A percentile compares a stretch with the other conserved stretches of the same genome.
Conservation (phyloP, 2,113 vertebrate genomes). For the Xiphorhynchus elegans region DNA sequence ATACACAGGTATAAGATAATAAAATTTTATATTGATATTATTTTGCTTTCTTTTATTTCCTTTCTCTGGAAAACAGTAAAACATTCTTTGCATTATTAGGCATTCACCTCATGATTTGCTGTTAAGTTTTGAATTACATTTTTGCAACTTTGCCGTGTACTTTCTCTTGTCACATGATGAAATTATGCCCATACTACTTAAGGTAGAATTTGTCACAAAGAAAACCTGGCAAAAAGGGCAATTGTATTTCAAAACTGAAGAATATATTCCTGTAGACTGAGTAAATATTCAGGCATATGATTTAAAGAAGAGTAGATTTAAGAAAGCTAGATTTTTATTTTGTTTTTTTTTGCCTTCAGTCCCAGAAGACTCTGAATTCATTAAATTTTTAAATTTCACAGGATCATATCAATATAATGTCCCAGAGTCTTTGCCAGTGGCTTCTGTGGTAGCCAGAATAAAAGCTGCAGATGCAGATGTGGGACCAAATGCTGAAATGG, state of each 20-base stretch:
- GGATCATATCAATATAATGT: slow-evolving; percentile 92
- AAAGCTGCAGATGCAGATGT: slow-evolving; percentile 91
- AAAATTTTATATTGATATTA: neutral
- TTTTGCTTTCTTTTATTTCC: neutral
- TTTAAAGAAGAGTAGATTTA: neutral
- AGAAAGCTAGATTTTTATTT: neutral
- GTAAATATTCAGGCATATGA: neutral
- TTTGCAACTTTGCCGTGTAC: neutral
- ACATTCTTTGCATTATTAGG: neutral
- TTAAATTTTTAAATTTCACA: slow-evolving; percentile 68
- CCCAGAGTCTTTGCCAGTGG: slow-evolving; percentile 86
- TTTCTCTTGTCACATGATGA: neutral
- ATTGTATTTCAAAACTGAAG: neutral
- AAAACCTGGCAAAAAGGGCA: neutral
- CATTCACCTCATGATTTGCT: neutral
- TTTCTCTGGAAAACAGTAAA: neutral
- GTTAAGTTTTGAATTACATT: neutral
- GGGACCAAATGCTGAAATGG: slow-evolving; percentile 93
- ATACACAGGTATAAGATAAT: neutral
- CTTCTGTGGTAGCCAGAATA: slow-evolving; percentile 90
- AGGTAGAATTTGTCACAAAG: neutral
- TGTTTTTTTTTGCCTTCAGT: neutral
- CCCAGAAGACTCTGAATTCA: slow-evolving; percentile 5
- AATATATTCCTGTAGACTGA: neutral
- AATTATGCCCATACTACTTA: neutral